Evolutionary conservation across 1,140 invertebrate genomes (phyloP).

Genomic region (Apis dorsata): DNA sequence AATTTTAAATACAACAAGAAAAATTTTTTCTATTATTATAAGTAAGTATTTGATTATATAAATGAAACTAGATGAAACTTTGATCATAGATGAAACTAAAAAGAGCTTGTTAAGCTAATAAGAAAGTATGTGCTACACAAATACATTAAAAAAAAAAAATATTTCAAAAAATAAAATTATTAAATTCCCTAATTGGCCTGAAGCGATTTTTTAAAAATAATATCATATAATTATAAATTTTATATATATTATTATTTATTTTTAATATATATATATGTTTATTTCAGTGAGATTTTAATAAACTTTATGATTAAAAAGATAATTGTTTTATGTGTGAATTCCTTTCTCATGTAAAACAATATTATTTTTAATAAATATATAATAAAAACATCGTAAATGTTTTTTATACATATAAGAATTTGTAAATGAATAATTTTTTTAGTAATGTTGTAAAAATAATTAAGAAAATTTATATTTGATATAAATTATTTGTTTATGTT

Average conservation of each 20-base stretch:
- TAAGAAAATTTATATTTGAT: too few relatives aligned
- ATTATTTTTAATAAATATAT: background rate
- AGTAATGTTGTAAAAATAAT: too few relatives aligned
- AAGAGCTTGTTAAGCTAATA: constrained; percentile 70
- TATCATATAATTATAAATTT: background rate
- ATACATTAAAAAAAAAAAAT: constrained; percentile 5
- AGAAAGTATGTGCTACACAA: constrained; percentile 74
- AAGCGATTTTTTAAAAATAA: constrained; percentile 65
- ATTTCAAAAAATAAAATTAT: constrained; percentile 44
- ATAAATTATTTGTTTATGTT: too few relatives aligned
- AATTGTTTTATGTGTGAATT: background rate
- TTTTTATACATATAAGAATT: too few relatives aligned
- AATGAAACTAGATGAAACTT: constrained; percentile 9
- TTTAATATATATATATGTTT: constrained; percentile 60
- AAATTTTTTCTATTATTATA: background rate
- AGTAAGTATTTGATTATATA: constrained; percentile 44
- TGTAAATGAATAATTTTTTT: too few relatives aligned
- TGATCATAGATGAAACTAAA: constrained; percentile 3
- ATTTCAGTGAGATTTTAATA: constrained; percentile 71
- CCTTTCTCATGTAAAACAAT: background rate
- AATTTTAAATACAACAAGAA: constrained; percentile 35
- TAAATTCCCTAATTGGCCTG: constrained; percentile 53
- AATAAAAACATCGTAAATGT: too few relatives aligned
- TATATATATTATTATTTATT: background rate
- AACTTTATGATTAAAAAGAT: constrained; percentile 44